Evolutionary conservation across 2,888 invertebrate genomes (phyloP), one percentile per base, ranked within the genome.

Genomic region (Gibbula magus): DNA sequence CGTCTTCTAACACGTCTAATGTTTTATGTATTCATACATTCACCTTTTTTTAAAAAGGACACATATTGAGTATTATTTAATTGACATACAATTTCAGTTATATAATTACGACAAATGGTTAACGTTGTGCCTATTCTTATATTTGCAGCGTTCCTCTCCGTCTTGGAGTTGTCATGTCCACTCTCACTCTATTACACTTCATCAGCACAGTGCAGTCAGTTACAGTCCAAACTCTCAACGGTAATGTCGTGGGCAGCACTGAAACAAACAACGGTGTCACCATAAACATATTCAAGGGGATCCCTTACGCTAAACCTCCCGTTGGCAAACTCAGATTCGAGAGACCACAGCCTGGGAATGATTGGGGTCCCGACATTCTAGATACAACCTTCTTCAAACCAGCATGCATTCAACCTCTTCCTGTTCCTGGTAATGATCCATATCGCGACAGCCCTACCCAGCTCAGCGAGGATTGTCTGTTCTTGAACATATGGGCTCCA

Each of bases 401-500:
- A 8, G 25, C 61, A 25, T 61, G 61, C 32, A 4, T 61, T 61
- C 61, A 61, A 25, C 10, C 16, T 16, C 16, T 18, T 7, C 25
- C 25, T 16, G 29, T 61, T 61, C 61, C 61, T 16, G 7, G 8
- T 13, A 25, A 61, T 25, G 25, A 61, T 25, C 29, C 32, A 25
- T 61, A 61, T 5, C 25, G 61, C 10, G 29, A 61, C 2, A 97
- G 97, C 0, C 98, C 98, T 7, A 61, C 61, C 2, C 22, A 10
- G 7, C 16, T 61, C 86, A 97, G 97, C 51, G 98, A 99, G 94
- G 98, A 99, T 93, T 99, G 98, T 91, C 94, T 99, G 7, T 98
- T 97, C 93, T 94, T 99, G 90, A 99, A 98, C 93, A 95, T 99
- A 84, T 98, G 97, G 97, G 96, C 97, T 61, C 98, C 98, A 0